Evolutionary conservation across 2,888 invertebrate species (phyloP).

Genomic region (Pterostichus niger): DNA sequence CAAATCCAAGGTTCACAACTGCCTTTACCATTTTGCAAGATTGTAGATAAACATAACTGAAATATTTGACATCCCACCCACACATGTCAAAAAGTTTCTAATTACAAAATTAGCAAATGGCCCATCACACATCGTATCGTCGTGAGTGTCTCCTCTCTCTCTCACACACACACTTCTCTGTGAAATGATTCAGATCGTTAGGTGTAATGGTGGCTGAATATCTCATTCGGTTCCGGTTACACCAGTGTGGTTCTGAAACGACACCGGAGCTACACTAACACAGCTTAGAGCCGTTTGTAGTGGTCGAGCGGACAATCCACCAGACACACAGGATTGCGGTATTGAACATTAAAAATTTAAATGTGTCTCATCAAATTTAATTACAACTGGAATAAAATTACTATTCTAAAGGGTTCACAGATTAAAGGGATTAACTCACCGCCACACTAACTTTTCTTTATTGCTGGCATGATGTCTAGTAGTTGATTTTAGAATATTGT

Average conservation of each 20-base stretch:
- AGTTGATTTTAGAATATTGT: no score
- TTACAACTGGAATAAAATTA: slow-evolving; percentile 8
- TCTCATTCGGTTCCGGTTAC: slow-evolving; percentile 15
- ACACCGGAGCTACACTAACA: slow-evolving; percentile 2
- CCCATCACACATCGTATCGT: no score
- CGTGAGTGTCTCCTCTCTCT: no score
- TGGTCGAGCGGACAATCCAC: slow-evolving; percentile 8
- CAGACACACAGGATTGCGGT: slow-evolving; percentile 5
- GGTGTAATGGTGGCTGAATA: slow-evolving; percentile 32
- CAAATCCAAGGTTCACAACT: no score
- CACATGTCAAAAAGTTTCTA: no score
- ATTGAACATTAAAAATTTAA: slow-evolving; percentile 33
- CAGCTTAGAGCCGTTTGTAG: slow-evolving; percentile 25
- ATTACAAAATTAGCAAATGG: no score
- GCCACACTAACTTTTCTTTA: neutral
- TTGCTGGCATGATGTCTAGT: neutral
- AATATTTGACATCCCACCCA: no score
- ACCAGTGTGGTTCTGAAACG: neutral
- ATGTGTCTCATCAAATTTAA: slow-evolving; percentile 36
- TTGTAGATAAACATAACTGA: no score
- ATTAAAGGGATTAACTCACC: slow-evolving; percentile 14
- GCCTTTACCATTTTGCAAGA: no score
- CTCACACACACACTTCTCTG: neutral
- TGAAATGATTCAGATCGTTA: slow-evolving; percentile 58
- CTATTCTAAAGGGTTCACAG: slow-evolving; percentile 1